A percentile compares a stretch with the other conserved stretches of the same genome.
Conservation (phyloP, 2,113 vertebrate genomes). For the Fregata magnificens region DNA sequence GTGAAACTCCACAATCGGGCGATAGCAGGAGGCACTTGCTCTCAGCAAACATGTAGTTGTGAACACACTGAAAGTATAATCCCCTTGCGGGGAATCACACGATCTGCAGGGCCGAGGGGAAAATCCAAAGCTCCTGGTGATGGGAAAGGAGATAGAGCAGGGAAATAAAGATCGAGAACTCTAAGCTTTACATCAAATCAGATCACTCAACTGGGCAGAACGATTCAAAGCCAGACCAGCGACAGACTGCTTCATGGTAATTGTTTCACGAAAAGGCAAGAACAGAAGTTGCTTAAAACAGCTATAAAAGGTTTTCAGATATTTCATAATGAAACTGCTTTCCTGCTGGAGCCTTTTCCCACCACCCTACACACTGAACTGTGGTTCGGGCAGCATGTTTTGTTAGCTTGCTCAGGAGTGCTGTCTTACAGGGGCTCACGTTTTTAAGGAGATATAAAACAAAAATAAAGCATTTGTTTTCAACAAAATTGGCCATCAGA, state of each 20-base stretch:
- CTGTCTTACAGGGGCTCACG: background rate
- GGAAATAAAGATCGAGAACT: constrained; percentile 11
- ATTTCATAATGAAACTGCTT: background rate
- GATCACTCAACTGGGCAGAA: background rate
- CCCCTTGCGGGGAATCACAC: background rate
- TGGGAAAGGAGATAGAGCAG: constrained; percentile 5
- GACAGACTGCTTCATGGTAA: background rate
- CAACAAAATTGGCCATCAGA: background rate
- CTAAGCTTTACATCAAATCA: background rate
- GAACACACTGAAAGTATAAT: background rate
- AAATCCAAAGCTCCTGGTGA: background rate
- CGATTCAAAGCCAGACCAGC: background rate
- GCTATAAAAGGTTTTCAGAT: background rate
- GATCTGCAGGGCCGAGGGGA: background rate
- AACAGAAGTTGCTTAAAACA: background rate
- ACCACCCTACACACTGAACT: background rate
- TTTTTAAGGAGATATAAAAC: background rate
- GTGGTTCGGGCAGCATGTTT: background rate
- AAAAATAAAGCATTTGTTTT: constrained; percentile 5
- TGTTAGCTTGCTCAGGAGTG: background rate
- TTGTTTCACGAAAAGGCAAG: background rate
- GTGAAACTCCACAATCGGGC: background rate
- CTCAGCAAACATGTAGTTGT: background rate
- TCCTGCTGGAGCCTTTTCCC: background rate
- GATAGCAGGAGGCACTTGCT: background rate